Base-by-base conservation (phyloP, 1,140 invertebrate species). In the Archegozetes longisetosus region DNA sequence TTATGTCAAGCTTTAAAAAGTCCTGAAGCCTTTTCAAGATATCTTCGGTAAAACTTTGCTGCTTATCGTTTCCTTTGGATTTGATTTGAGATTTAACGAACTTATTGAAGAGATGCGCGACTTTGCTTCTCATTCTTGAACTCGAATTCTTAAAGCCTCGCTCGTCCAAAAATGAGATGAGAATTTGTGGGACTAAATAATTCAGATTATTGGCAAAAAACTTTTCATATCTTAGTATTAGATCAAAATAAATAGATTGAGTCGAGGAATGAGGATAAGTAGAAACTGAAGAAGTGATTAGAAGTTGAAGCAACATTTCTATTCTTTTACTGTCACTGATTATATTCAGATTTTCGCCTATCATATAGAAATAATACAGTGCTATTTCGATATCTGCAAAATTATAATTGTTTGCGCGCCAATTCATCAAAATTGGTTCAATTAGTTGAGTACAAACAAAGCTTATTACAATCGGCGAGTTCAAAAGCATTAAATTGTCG, bases 331-430 rank as follows among this genome's bases (percentile, higher is more conserved):
- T 12, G 46, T 62, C 55, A 12, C 9, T 2, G 9, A 62, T 60
- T 25, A 57, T 25, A 26, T 58, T 58, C 22, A 62, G 3, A 23
- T 60, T 57, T 68, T 80, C 79, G 27, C 77, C 78, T 22, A 80
- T 63, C 53, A 72, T 70, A 64, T 80, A 79, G 28, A 80, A 61
- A 27, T 80, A 66, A 20, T 70, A 70, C 27, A 80, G 71, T 12
- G 77, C 74, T 51, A 77, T 70, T 68, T 80, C 79, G 28, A 79
- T 71, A 63, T 80, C 77, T 28, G 73, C 63, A 32, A 71, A 64
- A 14, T 23, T 27, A 14, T 14, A 17, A 46, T 20, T 13, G 46
- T 23, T 25, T 12, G 17, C 46, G n/a, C 49, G 48, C 57, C 57
- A 58, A 46, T 58, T 58, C 2, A 51, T 20, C 0, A 62, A 27